These are phyloP conservation scores for Uloborus diversus DNA, from an alignment of 1,140 invertebrate genomes.

Conservation along the genomic window DNA sequence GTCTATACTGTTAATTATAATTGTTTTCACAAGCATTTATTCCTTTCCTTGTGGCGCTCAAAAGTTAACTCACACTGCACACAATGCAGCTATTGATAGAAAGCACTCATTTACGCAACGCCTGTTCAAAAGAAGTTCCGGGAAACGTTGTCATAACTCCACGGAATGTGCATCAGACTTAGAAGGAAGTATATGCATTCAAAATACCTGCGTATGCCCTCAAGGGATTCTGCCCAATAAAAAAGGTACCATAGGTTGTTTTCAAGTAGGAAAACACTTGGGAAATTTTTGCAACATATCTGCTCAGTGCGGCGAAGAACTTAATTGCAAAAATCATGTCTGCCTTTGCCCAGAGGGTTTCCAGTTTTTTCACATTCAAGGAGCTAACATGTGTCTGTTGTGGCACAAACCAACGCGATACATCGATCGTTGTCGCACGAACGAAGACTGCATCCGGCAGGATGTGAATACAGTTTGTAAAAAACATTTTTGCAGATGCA, in stretches of 20 bases:
- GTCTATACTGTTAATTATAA: background rate
- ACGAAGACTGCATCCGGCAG: constrained; percentile 17
- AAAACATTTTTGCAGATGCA: constrained; percentile 41
- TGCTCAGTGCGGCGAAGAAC: constrained; percentile 31
- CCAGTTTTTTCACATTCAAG: constrained; percentile 21
- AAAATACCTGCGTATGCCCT: constrained; percentile 44
- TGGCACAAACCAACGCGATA: constrained; percentile 45
- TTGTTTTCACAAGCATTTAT: background rate
- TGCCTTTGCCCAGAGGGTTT: constrained; percentile 43
- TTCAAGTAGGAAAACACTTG: constrained; percentile 27
- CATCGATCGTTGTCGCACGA: constrained; percentile 25
- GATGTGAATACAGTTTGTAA: constrained; percentile 40
- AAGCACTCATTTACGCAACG: too few species aligned
- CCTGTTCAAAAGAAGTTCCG: constrained; percentile 30
- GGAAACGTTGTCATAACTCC: constrained; percentile 7
- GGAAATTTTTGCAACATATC: constrained; percentile 27
- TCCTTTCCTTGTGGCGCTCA: background rate
- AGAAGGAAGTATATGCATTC: constrained; percentile 24
- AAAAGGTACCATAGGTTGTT: constrained; percentile 35
- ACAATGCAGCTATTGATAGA: background rate
- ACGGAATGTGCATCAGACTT: constrained; percentile 28
- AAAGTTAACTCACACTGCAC: too few species aligned
- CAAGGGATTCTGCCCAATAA: constrained; percentile 33
- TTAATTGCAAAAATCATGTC: constrained; percentile 19
- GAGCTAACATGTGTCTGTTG: constrained; percentile 22